Evolutionary conservation across 2,888 invertebrate species (phyloP).

Genomic region (Drosophila prolongata): DNA sequence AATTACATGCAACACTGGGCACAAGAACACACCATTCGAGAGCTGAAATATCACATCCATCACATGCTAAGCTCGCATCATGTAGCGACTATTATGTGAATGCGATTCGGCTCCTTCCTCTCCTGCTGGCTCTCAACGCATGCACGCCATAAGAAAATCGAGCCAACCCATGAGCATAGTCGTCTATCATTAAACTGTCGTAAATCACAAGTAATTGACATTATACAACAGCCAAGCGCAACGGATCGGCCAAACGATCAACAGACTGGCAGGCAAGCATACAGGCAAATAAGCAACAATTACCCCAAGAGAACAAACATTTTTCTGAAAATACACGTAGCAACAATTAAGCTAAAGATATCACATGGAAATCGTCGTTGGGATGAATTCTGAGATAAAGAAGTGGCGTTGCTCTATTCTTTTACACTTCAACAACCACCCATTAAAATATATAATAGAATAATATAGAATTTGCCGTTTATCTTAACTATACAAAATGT

Average conservation of each 20-base stretch:
- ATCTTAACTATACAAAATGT: too few relatives aligned
- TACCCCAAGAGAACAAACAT: conserved; percentile 66
- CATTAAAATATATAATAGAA: too few relatives aligned
- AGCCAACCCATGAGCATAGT: conserved; percentile 40
- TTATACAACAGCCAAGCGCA: conserved; percentile 66
- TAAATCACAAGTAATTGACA: conserved; percentile 81
- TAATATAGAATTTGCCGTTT: too few relatives aligned
- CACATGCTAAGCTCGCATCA: conserved; percentile 66
- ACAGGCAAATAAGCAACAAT: conserved; percentile 72
- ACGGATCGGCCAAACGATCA: conserved; percentile 26
- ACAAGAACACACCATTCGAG: conserved; percentile 57
- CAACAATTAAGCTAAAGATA: conserved; percentile 70
- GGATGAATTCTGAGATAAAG: not conserved
- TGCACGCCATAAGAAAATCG: conserved; percentile 12
- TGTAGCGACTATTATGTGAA: conserved; percentile 50
- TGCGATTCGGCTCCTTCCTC: conserved; percentile 18
- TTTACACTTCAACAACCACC: not conserved
- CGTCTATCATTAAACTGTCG: conserved; percentile 78
- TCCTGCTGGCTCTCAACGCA: conserved; percentile 21
- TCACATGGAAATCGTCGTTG: conserved; percentile 42
- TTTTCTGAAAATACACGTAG: conserved; percentile 62
- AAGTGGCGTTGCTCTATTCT: not conserved
- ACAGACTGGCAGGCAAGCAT: conserved; percentile 14
- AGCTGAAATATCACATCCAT: conserved; percentile 62
- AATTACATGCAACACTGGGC: conserved; percentile 77